Conservation (phyloP, 2,888 invertebrate species). For the Trisateles emortualis region DNA sequence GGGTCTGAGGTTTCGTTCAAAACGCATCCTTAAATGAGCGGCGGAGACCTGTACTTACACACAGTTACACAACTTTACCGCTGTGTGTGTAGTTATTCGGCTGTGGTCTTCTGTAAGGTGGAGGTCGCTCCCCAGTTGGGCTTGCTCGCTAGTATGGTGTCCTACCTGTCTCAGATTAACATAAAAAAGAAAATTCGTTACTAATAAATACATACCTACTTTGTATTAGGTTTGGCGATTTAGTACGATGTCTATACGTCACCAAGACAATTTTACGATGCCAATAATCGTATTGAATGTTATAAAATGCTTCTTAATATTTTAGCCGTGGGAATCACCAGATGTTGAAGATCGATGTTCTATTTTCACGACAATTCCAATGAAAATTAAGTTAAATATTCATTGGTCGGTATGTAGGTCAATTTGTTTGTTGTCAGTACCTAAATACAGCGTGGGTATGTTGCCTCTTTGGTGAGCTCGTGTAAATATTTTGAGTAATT, state of each 20-base stretch:
- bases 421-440: not conserved
- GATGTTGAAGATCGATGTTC: conserved; percentile 22
- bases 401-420: conserved; percentile 15
- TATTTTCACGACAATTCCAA: conserved; percentile 18
- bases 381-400: conserved; percentile 31
- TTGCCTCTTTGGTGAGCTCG: not conserved
- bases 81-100: no score
- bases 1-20: no score
- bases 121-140: no score
- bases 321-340: conserved; percentile 27
- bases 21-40: no score
- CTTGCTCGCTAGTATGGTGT: no score
- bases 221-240: not conserved
- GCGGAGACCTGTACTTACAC: no score
- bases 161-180: no score
- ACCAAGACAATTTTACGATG: conserved; percentile 9
- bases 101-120: no score
- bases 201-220: no score
- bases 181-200: no score
- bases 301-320: conserved; percentile 16
- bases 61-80: no score
- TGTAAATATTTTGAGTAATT: conserved; percentile 4
- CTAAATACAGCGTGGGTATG: not conserved
- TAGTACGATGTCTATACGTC: not conserved
- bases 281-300: conserved; percentile 10